Conservation (phyloP, 1,140 invertebrate species). For the Triops longicaudatus region DNA sequence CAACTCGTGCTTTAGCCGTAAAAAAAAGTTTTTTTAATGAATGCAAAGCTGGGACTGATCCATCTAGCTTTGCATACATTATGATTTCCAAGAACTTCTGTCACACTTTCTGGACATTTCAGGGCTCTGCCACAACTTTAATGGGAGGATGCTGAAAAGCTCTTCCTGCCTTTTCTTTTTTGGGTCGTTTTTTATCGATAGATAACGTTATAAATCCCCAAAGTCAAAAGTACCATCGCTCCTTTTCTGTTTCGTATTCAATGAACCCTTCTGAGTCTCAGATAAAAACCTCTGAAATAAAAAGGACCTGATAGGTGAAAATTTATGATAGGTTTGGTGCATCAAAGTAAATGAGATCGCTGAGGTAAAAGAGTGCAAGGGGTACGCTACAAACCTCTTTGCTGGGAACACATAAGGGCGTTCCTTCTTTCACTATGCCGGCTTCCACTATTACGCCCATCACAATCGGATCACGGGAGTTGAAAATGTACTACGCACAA, state of each 20-base stretch:
- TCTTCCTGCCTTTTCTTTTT: not conserved
- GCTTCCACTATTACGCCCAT: slow-evolving; percentile 92
- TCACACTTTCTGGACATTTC: not conserved
- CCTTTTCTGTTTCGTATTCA: not conserved
- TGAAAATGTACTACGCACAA: slow-evolving; percentile 83
- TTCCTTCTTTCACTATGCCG: slow-evolving; percentile 90
- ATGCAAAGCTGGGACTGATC: not conserved
- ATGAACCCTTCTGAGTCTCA: not conserved
- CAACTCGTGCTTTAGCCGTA: not conserved
- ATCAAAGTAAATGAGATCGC: slow-evolving; percentile 20
- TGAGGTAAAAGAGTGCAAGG: slow-evolving; percentile 21
- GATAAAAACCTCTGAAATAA: not conserved
- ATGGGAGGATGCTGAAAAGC: not conserved
- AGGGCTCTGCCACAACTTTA: not conserved
- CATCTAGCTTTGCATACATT: not conserved
- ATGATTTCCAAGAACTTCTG: not conserved
- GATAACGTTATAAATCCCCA: too few species aligned
- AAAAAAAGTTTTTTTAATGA: not conserved
- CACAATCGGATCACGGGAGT: slow-evolving; percentile 95
- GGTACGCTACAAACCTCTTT: slow-evolving; percentile 57
- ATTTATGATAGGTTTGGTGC: not conserved
- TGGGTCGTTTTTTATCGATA: not conserved
- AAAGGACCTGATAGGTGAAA: not conserved
- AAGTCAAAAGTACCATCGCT: not conserved
- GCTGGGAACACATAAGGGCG: slow-evolving; percentile 90